Percentiles rank a stretch among this genome's conserved stretches.
Evolutionary conservation across 2,797 vertebrate species (phyloP).

Genomic region (Sciurus carolinensis): DNA sequence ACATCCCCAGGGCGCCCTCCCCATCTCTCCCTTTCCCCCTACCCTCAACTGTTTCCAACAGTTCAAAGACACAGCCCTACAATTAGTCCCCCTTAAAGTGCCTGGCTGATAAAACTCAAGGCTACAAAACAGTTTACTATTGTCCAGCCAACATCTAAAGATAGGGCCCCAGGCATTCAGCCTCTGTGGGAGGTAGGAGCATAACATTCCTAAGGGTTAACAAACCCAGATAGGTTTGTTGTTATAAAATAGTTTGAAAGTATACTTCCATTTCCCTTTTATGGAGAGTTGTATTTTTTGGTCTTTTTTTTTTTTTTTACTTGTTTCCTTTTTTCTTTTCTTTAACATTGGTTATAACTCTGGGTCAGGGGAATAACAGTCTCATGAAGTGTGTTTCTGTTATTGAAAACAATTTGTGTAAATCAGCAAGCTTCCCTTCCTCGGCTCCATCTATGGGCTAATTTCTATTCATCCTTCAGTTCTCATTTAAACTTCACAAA

Average conservation of each 20-base stretch:
- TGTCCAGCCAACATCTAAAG: not conserved
- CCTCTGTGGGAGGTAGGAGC: not conserved
- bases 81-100: not conserved
- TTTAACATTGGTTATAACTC: not conserved
- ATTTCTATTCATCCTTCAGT: not conserved
- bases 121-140: not conserved
- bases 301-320: not conserved
- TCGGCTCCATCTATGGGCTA: not conserved
- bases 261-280: not conserved
- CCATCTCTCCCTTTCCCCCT: too few species aligned
- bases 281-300: not conserved
- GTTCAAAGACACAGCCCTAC: not conserved
- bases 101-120: not conserved
- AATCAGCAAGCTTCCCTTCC: not conserved
- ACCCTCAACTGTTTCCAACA: not conserved
- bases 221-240: not conserved
- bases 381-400: not conserved
- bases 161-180: not conserved
- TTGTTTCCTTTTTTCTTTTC: not conserved
- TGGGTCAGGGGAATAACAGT: not conserved
- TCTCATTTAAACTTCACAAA: not conserved
- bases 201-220: not conserved
- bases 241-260: not conserved
- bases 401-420: not conserved
- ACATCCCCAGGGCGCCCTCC: too few species aligned